Evolutionary conservation across 37 sponge, comb jelly and placozoan species (phyloP).

Genomic region (Chondrosia reniformis): DNA sequence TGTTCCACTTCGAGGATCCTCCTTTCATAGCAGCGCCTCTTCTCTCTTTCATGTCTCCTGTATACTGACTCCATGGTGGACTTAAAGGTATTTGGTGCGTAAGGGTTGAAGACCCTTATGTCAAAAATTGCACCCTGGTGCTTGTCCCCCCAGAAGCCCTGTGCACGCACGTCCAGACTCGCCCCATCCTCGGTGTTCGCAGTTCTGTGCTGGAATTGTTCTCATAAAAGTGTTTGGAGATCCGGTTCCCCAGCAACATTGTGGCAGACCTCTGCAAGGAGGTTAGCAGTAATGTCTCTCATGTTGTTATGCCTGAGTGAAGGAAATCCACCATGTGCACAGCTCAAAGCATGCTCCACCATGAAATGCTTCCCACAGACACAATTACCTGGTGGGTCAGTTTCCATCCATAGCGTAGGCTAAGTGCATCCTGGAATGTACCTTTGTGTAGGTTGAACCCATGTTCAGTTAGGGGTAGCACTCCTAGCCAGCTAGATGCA

Average conservation of each 20-base stretch:
- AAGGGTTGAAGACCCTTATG: slow-evolving; percentile 21
- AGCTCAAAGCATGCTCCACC: slow-evolving; percentile 27
- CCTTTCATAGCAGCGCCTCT: slow-evolving; percentile 10
- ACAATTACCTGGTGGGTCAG: slow-evolving; percentile 11
- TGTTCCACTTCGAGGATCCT: slow-evolving; percentile 14
- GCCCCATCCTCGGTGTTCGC: slow-evolving; percentile 15
- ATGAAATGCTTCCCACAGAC: slow-evolving; percentile 14
- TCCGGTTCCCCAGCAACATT: background rate
- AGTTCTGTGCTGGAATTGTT: slow-evolving; percentile 1
- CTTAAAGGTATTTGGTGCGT: background rate
- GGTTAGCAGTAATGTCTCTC: slow-evolving; percentile 1
- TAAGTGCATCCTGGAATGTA: background rate
- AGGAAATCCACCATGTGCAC: slow-evolving; percentile 21
- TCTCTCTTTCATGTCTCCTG: background rate
- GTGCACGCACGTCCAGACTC: slow-evolving; percentile 8
- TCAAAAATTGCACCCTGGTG: slow-evolving; percentile 18
- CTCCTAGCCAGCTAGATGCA: slow-evolving; percentile 21
- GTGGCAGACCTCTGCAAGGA: slow-evolving; percentile 7
- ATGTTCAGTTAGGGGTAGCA: background rate
- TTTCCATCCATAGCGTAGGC: slow-evolving; percentile 25
- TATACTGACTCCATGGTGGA: background rate
- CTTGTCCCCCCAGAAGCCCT: slow-evolving; percentile 1
- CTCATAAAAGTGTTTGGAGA: background rate
- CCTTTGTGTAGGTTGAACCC: slow-evolving; percentile 20
- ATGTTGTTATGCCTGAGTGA: slow-evolving; percentile 22